phyloP scores from a whole-genome alignment of 2,113 vertebrate species.

The Candoia aspera region DNA sequence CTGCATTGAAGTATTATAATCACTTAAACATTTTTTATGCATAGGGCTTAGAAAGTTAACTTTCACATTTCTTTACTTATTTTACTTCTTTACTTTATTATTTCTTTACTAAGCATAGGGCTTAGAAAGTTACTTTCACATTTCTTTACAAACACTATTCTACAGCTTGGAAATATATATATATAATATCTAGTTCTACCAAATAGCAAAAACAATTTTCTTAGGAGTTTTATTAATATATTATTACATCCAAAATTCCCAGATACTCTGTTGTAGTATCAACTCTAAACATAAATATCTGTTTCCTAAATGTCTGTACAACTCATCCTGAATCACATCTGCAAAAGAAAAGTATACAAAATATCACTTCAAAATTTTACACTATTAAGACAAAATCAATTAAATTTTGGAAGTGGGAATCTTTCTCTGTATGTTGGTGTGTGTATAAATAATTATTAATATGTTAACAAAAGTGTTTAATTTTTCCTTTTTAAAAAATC shows the following conservation, averaged over 20 bases:
- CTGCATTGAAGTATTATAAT: background rate
- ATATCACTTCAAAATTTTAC: background rate
- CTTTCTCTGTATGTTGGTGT: background rate
- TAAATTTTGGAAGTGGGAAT: background rate
- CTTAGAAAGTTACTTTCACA: background rate
- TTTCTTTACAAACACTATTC: background rate
- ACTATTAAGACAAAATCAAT: background rate
- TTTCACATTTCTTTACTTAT: background rate
- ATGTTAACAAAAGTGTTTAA: background rate
- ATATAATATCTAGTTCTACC: background rate
- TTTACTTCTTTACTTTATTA: too few relatives aligned
- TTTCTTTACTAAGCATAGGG: too few relatives aligned
- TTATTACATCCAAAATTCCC: background rate
- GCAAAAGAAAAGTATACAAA: background rate
- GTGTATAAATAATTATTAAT: background rate
- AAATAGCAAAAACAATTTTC: background rate
- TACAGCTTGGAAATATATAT: background rate
- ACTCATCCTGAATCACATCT: background rate
- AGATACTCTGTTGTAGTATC: background rate
- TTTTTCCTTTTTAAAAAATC: background rate
- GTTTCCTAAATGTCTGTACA: background rate
- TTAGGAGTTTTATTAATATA: background rate
- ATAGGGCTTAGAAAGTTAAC: background rate
- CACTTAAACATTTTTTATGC: background rate
- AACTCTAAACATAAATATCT: background rate